Evolutionary conservation across 2,888 invertebrate genomes (phyloP).

Genomic region (Gandaritis pyraliata): DNA sequence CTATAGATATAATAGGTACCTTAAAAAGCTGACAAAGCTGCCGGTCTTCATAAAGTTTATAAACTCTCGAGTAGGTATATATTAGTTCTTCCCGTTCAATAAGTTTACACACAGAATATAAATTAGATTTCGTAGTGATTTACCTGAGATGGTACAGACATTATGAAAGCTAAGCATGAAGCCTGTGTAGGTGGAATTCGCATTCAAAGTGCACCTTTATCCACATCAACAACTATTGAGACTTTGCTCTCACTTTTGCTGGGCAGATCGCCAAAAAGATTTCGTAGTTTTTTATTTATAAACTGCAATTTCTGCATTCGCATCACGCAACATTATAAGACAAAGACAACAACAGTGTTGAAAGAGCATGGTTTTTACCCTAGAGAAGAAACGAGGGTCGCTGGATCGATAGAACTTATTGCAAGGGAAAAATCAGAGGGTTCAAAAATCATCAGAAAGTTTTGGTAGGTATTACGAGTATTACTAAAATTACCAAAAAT

Average conservation of each 20-base stretch:
- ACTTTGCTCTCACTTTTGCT: conserved; percentile 27
- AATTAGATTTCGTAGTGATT: conserved; percentile 9
- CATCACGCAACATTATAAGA: conserved; percentile 20
- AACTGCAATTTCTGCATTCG: conserved; percentile 20
- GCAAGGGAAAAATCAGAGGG: conserved; percentile 14
- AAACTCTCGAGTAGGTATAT: no score
- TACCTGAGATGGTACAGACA: not conserved
- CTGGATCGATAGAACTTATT: conserved; percentile 15
- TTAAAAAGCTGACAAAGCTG: no score
- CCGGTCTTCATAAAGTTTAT: no score
- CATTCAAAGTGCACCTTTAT: conserved; percentile 17
- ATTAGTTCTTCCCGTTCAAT: no score
- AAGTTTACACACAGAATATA: conserved; percentile 12
- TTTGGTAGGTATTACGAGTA: no score
- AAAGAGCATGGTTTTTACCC: conserved; percentile 22
- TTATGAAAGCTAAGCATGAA: conserved; percentile 13
- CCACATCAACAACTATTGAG: conserved; percentile 15
- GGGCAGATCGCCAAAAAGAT: conserved; percentile 27
- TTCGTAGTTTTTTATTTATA: conserved; percentile 17
- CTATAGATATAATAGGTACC: no score
- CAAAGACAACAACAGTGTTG: conserved; percentile 18
- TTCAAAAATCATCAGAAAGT: conserved; percentile 3
- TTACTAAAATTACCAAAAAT: no score
- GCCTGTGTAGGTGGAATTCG: conserved; percentile 4
- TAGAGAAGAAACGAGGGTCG: conserved; percentile 13